Conservation (phyloP, 1,140 invertebrate genomes). For the Maconellicoccus hirsutus region DNA sequence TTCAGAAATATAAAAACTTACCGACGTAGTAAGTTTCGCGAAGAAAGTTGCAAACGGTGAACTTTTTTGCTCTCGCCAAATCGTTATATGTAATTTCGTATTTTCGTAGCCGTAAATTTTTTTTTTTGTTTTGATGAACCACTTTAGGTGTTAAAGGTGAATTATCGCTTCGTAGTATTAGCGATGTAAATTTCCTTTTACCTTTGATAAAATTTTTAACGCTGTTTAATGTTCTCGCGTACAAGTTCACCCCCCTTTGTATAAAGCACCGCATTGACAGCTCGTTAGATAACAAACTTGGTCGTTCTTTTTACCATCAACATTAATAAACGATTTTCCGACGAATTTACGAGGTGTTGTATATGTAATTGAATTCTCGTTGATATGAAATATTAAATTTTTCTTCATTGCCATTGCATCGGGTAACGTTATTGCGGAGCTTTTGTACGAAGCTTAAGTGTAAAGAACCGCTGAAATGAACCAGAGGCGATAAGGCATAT, state of each 20-base stretch:
- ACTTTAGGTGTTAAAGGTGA: not conserved
- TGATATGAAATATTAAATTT: too few relatives aligned
- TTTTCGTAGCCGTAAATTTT: not conserved
- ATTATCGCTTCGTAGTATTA: not conserved
- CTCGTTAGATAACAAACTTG: not conserved
- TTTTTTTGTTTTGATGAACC: constrained; percentile 11
- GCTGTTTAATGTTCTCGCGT: not conserved
- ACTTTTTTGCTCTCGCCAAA: not conserved
- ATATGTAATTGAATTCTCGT: too few relatives aligned
- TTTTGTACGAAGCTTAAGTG: too few relatives aligned
- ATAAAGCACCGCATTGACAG: not conserved
- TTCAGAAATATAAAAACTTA: constrained; percentile 13
- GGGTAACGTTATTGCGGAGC: too few relatives aligned
- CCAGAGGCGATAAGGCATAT: too few relatives aligned
- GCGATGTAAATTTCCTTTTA: constrained; percentile 1
- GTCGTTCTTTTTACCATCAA: not conserved
- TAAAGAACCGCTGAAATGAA: too few relatives aligned
- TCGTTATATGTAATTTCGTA: not conserved
- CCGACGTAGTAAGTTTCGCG: not conserved
- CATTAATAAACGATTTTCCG: constrained; percentile 6
- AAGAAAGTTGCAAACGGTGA: not conserved
- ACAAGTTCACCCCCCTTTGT: not conserved
- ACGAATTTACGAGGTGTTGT: too few relatives aligned
- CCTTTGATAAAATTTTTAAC: constrained; percentile 5
- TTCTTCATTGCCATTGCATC: too few relatives aligned